Base-by-base conservation (phyloP, 2,888 invertebrate genomes). In the Hemaris fuciformis region DNA sequence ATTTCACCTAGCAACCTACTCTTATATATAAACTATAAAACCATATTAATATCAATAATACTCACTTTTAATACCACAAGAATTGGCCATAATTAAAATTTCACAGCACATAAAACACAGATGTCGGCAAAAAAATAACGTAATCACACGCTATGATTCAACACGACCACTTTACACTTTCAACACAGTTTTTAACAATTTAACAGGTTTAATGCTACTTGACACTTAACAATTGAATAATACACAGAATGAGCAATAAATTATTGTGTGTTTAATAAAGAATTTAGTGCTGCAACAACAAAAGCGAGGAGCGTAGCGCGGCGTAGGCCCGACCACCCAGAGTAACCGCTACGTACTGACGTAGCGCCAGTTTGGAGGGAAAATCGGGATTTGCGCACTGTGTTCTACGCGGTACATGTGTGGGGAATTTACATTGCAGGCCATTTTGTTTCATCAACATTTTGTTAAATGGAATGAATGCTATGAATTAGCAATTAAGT, bases 311-410 rank as follows among this genome's bases (percentile, higher is more conserved):
- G 43, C 46, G 60, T 64, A 68, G 66, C 66, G 59, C 18, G 42
- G 73, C 80, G 81, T 79, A 81, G 78, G 73, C 66, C 65, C 81
- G 71, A 59, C 75, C 73, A 72, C 62, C 66, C 75, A 80, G 78
- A 75, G 81, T 78, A 66, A 64, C 73, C 66, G 80, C 79, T 82
- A 81, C 82, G 80, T 70, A 89, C 89, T 89, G 87, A 84, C 88
- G 87, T 88, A 87, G 81, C 71, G 25, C 60, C 61, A 48, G 67
- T 71, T 73, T 73, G 76, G 76, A 75, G 77, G 75, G 77, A 75
- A 74, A 66, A 70, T 70, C 15, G 66, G 69, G 75, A 71, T 77
- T 80, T 83, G 86, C 87, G 85, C 85, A 84, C 71, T 62, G 46
- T 61, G 61, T 70, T 68, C 68, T 65, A 64, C 64, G 65, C 45